Evolutionary conservation across 2,113 vertebrate species (phyloP), one percentile per base, ranked within the genome.

Genomic region (Dipodomys spectabilis): DNA sequence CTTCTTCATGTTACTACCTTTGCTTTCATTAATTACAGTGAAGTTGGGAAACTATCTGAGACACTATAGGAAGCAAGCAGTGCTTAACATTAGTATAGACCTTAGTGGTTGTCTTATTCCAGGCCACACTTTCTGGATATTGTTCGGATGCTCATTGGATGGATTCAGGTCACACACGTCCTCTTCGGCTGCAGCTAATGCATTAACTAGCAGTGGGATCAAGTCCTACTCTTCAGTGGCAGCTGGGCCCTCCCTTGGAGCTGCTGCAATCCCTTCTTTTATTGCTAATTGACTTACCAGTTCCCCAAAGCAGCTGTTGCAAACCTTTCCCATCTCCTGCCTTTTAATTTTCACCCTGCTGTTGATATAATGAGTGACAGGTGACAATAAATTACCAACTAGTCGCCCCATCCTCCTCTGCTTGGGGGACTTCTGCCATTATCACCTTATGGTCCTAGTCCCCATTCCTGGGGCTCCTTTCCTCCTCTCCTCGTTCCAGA

Each of bases 261-360:
- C 62, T 45, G 49, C 16, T 60, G 45, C 82, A 86, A 20, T 91
- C 86, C 94, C 57, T 60, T 90, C 68, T 81, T 82, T 91, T 89
- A 73, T 12, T 94, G 88, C 86, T 96, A 91, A 96, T 91, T 95
- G 89, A 94, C 91, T 89, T 96, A 57, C 89, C 95, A 94, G 95
- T 87, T 94, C 91, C 89, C 7, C 83, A 73, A 6, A 91, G 94
- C 96, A 94, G 89, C 89, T 95, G 83, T 15, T 77, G 45, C 71
- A 68, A 94, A 45, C 93, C 82, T 83, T 69, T 72, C 18, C 57
- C 72, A 69, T 53, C 30, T 81, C 68, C 88, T 73, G 65, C 73
- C 68, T 65, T 23, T 95, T 90, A 80, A 96, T 95, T 87, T 82
- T 69, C 77, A 77, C 92, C 64, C 77, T 86, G 64, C 39, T 74